Conservation (phyloP, 1,140 invertebrate genomes). For the Sycophaga agraensis region DNA sequence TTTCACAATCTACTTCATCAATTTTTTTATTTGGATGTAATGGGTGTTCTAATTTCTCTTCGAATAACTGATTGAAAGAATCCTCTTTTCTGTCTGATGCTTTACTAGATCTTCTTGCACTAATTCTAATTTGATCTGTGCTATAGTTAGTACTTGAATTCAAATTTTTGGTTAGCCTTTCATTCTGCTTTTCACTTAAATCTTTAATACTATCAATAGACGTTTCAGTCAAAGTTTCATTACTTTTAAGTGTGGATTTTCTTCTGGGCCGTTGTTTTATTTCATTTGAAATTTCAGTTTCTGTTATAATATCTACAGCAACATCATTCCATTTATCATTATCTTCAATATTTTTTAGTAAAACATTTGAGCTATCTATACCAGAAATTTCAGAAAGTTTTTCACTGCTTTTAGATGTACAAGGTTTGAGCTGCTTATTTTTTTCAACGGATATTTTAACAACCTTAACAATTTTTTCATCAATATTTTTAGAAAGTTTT, state of each 20-base stretch:
- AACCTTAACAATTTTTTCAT: neutral
- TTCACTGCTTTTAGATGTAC: neutral
- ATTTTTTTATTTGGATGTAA: neutral
- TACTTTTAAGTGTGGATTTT: neutral
- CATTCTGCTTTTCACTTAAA: constrained; percentile 6
- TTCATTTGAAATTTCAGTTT: neutral
- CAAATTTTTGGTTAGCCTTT: constrained; percentile 11
- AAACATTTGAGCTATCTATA: neutral
- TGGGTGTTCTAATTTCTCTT: neutral
- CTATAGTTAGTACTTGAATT: neutral
- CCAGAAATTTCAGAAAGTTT: neutral
- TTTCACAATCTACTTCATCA: neutral
- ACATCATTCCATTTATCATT: neutral
- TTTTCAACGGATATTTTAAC: neutral
- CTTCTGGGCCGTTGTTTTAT: constrained; percentile 8
- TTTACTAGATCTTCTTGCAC: neutral
- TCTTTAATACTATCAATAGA: neutral
- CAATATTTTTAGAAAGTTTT: neutral
- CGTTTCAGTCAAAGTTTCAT: neutral
- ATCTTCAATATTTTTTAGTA: neutral
- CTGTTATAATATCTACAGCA: neutral
- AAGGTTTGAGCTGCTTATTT: neutral
- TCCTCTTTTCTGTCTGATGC: neutral
- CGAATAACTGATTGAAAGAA: neutral
- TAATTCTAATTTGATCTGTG: neutral